Evolutionary conservation across 2,888 invertebrate species (phyloP), one percentile per base, ranked within the genome.

Genomic region (Nemotelus pantherinus): DNA sequence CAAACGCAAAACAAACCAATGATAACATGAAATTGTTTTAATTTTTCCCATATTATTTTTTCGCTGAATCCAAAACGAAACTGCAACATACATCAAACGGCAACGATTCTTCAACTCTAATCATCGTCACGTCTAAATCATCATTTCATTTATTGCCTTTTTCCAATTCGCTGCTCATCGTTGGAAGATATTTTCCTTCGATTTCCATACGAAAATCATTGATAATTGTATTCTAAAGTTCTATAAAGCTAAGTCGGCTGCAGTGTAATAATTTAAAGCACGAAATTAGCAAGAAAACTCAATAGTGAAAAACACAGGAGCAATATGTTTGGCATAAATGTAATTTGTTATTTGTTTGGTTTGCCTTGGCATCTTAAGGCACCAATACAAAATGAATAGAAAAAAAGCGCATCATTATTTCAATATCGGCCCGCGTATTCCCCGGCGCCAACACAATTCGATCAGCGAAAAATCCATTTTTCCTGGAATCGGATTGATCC

Each of bases 371-470:
- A 67, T 53, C 67, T 65, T 67, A 63, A 67, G 72, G 72, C 70
- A 76, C 70, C 68, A 72, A 85, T 87, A 84, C 86, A 80, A 81
- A 79, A 87, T 86, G 85, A 84, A 84, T 85, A 85, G 84, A 76
- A 78, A 71, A 71, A 57, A 75, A 70, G 77, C 48, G 48, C 77
- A 71, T 65, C 77, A 77, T 53, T 58, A 79, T 64, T 67, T 64
- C 68, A 64, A 63, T 25, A 63, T 50, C 45, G 78, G 80, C 80
- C 78, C 71, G 79, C 80, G 79, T 79, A 76, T 76, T 68, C 76
- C 76, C 60, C 77, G 80, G 77, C 79, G 79, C 79, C 79, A 77
- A 76, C 50, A 77, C 64, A 53, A 50, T 76, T 64, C 77, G 77
- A 78, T 78, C 80, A 79, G 25, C 25, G 25, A 76, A 71, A 70